Evolutionary conservation across 2,888 invertebrate species (phyloP), one percentile per base, ranked within the genome.

Genomic region (Amphiduros pacificus): DNA sequence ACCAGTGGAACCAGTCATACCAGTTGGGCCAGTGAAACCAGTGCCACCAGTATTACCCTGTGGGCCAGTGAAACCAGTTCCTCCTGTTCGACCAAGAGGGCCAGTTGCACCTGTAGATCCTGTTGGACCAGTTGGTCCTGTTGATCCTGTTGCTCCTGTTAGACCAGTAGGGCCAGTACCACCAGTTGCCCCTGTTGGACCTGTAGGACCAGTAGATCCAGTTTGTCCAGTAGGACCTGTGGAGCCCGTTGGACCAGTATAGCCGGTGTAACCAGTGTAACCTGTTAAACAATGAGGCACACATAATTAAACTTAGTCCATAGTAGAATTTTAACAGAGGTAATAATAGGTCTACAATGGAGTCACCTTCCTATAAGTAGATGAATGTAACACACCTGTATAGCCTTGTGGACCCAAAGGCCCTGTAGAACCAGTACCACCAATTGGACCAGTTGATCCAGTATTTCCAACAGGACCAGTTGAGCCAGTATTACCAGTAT

Each of bases 91-190:
- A 6, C 50, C 40, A 14, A 36, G 17, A 14, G 32, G 24, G 27
- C 70, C 70, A 40, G 54, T 52, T 36, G 53, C 27, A 44, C 70
- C 70, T 22, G 61, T 62, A 27, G n/a, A 6, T 24, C 48, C 62
- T 20, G 31, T 49, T 27, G 29, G 20, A 51, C 67, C 24, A 32
- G 40, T 40, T 27, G 50, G 20, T 63, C 67, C 59, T 49, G 48
- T n/a, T 11, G 24, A 6, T 51, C 63, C 63, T 27, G 56, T 60
- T 1, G 31, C 59, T 22, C 63, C 63, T 20, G 54, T 63, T 58
- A 49, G 26, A 20, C 56, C 59, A 17, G 9, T 20, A 14, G 55
- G 36, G 17, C 61, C 60, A 31, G 53, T 52, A 17, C 56, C 40
- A 14, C 64, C 64, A 44, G 57, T 52, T n/a, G 27, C 36, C n/a